Conservation (phyloP, 1,140 invertebrate species). For the Sinonovacula constricta region DNA sequence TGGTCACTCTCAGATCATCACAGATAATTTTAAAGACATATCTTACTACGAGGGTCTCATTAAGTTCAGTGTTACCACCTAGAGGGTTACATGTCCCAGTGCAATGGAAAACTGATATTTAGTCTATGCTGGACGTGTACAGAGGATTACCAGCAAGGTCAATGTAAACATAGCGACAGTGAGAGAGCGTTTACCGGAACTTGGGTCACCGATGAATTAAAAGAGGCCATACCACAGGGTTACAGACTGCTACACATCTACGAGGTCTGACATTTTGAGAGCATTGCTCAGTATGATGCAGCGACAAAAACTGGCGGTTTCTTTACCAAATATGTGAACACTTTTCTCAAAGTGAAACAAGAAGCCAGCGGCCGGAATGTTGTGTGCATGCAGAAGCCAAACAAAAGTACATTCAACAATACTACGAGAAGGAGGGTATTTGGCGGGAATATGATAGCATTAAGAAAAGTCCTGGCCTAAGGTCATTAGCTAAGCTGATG, state of each 20-base stretch:
- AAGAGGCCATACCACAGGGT: background rate
- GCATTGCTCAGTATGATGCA: conserved; percentile 42
- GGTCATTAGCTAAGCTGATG: background rate
- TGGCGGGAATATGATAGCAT: background rate
- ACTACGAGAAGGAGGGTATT: background rate
- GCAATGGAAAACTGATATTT: conserved; percentile 40
- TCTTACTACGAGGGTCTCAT: conserved; percentile 18
- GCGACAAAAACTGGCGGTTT: conserved; percentile 4
- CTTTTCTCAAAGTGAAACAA: conserved; percentile 56
- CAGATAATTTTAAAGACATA: conserved; percentile 24
- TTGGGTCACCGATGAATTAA: conserved; percentile 28
- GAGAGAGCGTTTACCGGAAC: conserved; percentile 1
- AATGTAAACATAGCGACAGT: background rate
- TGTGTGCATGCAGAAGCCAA: conserved; percentile 24
- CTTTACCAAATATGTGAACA: conserved; percentile 53
- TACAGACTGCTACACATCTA: background rate
- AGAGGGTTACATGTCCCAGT: conserved; percentile 24
- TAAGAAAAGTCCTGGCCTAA: background rate
- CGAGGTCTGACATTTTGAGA: conserved; percentile 16
- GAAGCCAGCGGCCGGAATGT: conserved; percentile 47
- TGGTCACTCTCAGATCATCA: conserved; percentile 34
- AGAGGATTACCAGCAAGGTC: background rate
- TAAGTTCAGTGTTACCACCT: conserved; percentile 32
- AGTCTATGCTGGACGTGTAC: conserved; percentile 20
- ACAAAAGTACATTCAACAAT: conserved; percentile 15